phyloP scores from a whole-genome alignment of 1,140 invertebrate genomes.

The Charaxes varanes region DNA sequence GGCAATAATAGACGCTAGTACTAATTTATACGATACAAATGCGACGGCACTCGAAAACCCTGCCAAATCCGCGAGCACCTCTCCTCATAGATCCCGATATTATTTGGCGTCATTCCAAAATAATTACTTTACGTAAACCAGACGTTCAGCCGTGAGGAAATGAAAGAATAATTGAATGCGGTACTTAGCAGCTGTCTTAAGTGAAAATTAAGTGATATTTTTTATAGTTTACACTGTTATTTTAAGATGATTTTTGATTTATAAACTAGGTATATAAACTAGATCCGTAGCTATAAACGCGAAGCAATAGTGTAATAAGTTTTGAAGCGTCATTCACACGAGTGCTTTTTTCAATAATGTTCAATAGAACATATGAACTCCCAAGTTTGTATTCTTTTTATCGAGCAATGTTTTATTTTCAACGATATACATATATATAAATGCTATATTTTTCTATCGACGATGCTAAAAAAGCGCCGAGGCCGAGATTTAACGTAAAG shows the following conservation, averaged over 20 bases:
- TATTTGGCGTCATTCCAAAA: slow-evolving; percentile 57
- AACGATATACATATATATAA: too few species aligned
- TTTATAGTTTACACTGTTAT: not conserved
- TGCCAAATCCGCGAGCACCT: slow-evolving; percentile 24
- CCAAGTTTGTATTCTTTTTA: too few species aligned
- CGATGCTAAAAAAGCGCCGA: too few species aligned
- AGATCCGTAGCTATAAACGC: too few species aligned
- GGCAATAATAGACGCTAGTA: slow-evolving; percentile 8
- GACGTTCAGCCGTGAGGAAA: slow-evolving; percentile 23
- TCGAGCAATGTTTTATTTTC: too few species aligned
- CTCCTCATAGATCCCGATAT: slow-evolving; percentile 36
- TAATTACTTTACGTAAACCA: slow-evolving; percentile 59
- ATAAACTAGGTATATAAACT: too few species aligned
- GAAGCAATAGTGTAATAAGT: too few species aligned
- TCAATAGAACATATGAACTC: too few species aligned
- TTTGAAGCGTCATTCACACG: too few species aligned
- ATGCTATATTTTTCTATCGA: too few species aligned
- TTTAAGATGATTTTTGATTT: not conserved
- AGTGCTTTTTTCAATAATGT: too few species aligned
- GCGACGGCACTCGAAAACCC: slow-evolving; percentile 9
- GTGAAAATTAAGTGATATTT: not conserved
- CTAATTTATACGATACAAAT: slow-evolving; percentile 18
- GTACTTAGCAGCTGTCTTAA: slow-evolving; percentile 12
- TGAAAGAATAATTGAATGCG: slow-evolving; percentile 25
- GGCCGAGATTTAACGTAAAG: too few species aligned